Conservation (phyloP, 2,797 vertebrate species). For the Brachyalestes nurse region DNA sequence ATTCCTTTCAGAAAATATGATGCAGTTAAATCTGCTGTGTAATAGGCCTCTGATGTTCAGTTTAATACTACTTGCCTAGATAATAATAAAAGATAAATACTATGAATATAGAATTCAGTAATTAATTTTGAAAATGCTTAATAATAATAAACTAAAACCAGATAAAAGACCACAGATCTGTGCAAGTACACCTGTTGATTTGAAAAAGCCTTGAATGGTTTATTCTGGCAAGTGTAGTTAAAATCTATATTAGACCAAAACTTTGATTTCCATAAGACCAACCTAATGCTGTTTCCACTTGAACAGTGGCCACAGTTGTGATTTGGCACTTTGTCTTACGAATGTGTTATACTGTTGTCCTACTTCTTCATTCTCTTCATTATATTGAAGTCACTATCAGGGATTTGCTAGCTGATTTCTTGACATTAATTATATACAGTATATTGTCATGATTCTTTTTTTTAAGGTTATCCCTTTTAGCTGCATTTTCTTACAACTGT, state of each 20-base stretch:
- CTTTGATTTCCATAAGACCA: conserved; percentile 1
- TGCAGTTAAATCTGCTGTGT: no score
- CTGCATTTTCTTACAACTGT: not conserved
- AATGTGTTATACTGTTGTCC: not conserved
- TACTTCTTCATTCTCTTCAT: not conserved
- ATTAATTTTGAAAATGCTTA: not conserved
- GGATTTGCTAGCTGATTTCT: not conserved
- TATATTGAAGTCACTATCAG: not conserved
- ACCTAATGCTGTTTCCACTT: conserved; percentile 6
- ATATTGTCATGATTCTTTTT: not conserved
- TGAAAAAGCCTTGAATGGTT: not conserved
- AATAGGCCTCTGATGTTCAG: not conserved
- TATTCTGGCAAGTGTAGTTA: not conserved
- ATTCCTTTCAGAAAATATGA: not conserved
- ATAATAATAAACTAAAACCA: not conserved
- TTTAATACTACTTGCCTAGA: not conserved
- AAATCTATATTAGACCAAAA: not conserved
- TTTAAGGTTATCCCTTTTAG: not conserved
- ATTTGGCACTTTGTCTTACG: conserved; percentile 11
- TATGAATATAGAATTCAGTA: not conserved
- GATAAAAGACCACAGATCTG: not conserved
- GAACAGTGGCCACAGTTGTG: not conserved
- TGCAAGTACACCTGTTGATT: conserved; percentile 1
- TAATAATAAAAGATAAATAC: not conserved
- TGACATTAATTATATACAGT: not conserved